Conservation (phyloP, 2,888 invertebrate species). For the Piscicola geometra region DNA sequence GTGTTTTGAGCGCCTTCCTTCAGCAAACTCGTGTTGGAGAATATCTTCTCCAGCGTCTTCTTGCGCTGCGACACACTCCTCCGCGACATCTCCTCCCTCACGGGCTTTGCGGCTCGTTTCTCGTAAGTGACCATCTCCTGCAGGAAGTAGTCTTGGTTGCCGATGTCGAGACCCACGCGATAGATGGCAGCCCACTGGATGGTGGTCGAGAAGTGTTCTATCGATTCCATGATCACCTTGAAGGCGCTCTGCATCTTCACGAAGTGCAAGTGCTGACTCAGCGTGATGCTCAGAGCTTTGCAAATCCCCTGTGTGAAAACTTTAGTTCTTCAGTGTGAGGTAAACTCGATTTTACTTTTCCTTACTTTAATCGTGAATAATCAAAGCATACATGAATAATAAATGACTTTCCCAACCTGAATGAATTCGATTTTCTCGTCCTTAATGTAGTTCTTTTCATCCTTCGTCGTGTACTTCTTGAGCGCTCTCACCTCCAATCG, state of each 20-base stretch:
- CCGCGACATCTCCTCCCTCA: no score
- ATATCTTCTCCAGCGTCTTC: no score
- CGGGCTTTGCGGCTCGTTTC: not conserved
- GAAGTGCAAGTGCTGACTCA: constrained; percentile 21
- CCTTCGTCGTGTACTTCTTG: not conserved
- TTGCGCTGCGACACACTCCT: no score
- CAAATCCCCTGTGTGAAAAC: no score
- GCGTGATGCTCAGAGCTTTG: constrained; percentile 25
- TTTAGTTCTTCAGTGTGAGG: no score
- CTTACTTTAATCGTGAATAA: no score
- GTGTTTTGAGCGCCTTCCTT: no score
- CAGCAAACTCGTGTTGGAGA: no score
- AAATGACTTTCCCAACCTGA: no score
- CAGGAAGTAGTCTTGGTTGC: constrained; percentile 5
- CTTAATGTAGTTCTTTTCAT: constrained; percentile 4
- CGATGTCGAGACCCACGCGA: constrained; percentile 17
- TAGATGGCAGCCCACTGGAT: constrained; percentile 17
- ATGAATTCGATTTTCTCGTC: constrained; percentile 30
- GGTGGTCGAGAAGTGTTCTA: not conserved
- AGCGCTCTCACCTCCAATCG: not conserved
- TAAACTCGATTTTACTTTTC: no score
- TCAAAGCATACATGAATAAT: no score
- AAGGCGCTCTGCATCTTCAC: constrained; percentile 15
- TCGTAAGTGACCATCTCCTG: constrained; percentile 26
- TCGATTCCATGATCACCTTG: not conserved